Conservation (phyloP, 2,797 vertebrate genomes). For the Poecilia wingei region DNA sequence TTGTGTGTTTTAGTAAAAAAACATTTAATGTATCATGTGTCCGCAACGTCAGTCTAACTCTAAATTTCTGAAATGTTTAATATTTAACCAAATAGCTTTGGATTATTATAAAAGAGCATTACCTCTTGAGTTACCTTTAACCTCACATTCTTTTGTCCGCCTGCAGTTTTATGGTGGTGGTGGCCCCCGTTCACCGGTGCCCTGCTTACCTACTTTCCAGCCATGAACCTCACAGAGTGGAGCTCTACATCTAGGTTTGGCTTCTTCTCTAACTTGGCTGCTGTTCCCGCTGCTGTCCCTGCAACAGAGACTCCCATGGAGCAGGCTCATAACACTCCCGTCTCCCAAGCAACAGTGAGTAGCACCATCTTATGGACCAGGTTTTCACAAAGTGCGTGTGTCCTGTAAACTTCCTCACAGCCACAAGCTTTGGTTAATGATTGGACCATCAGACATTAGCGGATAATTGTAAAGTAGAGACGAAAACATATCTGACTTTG, state of each 20-base stretch:
- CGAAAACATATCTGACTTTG: not conserved
- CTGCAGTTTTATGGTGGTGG: slow-evolving; percentile 81
- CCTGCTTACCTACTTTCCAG: slow-evolving; percentile 82
- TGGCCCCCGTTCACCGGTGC: slow-evolving; percentile 78
- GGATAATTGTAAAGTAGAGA: not conserved
- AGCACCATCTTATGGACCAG: not conserved
- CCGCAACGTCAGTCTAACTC: not conserved
- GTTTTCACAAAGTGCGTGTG: not conserved
- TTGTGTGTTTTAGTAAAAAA: not conserved
- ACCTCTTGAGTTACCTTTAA: slow-evolving; percentile 4
- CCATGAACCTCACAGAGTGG: slow-evolving; percentile 82
- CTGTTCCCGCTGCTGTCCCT: slow-evolving; percentile 59
- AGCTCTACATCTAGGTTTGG: slow-evolving; percentile 54
- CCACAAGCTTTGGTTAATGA: not conserved
- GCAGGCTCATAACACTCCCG: slow-evolving; percentile 46
- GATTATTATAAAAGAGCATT: not conserved
- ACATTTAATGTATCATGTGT: not conserved
- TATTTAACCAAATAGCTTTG: not conserved
- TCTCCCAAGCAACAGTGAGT: slow-evolving; percentile 67
- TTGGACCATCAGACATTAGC: not conserved
- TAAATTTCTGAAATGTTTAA: not conserved
- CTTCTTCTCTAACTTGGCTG: slow-evolving; percentile 51
- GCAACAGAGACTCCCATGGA: slow-evolving; percentile 55
- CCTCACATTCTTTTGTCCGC: not conserved
- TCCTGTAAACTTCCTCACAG: not conserved